phyloP scores from a whole-genome alignment of 1,140 invertebrate genomes.

The Mya arenaria region DNA sequence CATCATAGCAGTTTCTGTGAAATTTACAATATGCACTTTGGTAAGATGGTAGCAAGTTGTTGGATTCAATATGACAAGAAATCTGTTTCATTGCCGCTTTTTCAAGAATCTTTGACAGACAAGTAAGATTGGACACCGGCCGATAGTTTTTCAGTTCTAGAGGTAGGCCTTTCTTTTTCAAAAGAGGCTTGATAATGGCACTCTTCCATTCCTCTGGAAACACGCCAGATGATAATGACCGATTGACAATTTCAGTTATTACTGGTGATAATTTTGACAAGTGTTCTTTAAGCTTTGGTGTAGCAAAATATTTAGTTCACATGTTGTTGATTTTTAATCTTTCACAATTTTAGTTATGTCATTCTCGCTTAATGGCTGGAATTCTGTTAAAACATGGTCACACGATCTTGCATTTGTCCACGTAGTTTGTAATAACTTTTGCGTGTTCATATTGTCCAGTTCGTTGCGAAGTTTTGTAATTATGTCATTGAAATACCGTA shows the following conservation, averaged over 20 bases:
- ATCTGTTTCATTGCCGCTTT: too few relatives aligned
- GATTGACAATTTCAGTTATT: not conserved
- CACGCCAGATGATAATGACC: not conserved
- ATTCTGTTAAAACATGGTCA: not conserved
- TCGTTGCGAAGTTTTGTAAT: conserved; percentile 18
- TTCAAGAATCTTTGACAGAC: too few relatives aligned
- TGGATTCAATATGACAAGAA: too few relatives aligned
- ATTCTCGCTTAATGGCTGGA: not conserved
- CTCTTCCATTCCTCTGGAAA: conserved; percentile 21
- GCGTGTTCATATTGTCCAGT: conserved; percentile 9
- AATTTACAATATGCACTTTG: too few relatives aligned
- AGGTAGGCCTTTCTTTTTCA: conserved; percentile 17
- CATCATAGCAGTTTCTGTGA: too few relatives aligned
- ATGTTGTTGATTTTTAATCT: conserved; percentile 20
- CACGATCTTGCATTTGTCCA: not conserved
- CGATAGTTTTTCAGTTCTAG: conserved; percentile 18
- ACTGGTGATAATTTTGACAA: not conserved
- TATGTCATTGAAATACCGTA: conserved; percentile 11
- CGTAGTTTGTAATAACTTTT: not conserved
- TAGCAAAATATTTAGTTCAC: conserved; percentile 12
- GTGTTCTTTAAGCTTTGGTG: conserved; percentile 5
- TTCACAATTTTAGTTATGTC: not conserved
- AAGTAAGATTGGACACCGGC: conserved; percentile 20
- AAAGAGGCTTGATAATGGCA: conserved; percentile 13
- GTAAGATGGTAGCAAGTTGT: too few relatives aligned